Conservation (phyloP, 2,113 vertebrate genomes). For the Beaufortia kweichowensis region DNA sequence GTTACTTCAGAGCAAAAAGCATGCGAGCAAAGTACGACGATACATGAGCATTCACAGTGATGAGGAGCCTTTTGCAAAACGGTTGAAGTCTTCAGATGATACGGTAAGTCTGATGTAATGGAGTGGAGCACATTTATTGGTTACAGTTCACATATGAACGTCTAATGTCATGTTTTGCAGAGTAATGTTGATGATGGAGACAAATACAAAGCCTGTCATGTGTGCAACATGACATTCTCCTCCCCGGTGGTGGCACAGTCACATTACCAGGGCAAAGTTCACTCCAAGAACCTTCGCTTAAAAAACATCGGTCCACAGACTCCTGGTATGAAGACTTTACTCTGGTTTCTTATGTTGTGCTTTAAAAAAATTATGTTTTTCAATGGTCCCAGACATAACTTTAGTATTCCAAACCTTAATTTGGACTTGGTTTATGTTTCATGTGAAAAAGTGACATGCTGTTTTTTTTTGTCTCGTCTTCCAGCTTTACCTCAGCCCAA, state of each 20-base stretch:
- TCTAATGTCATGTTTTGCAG: constrained; percentile 54
- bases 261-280: constrained; percentile 95
- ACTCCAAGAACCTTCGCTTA: constrained; percentile 90
- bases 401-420: no score
- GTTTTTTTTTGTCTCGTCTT: background rate
- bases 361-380: background rate
- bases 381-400: no score
- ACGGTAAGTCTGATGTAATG: constrained; percentile 55
- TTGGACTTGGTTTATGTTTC: background rate
- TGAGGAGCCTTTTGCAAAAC: constrained; percentile 71
- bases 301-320: constrained; percentile 76
- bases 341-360: background rate
- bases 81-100: constrained; percentile 62
- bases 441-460: background rate
- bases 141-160: background rate
- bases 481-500: constrained; percentile 49
- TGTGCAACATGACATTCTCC: constrained; percentile 96
- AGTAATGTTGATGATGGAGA: constrained; percentile 79
- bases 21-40: constrained; percentile 92
- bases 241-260: constrained; percentile 90
- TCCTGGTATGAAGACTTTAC: constrained; percentile 71
- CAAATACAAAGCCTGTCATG: constrained; percentile 85
- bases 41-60: constrained; percentile 83
- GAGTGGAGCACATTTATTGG: background rate
- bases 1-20: constrained; percentile 93